Evolutionary conservation across 2,888 invertebrate genomes (phyloP), one percentile per base, ranked within the genome.

Genomic region (Eumerus sabulonum): DNA sequence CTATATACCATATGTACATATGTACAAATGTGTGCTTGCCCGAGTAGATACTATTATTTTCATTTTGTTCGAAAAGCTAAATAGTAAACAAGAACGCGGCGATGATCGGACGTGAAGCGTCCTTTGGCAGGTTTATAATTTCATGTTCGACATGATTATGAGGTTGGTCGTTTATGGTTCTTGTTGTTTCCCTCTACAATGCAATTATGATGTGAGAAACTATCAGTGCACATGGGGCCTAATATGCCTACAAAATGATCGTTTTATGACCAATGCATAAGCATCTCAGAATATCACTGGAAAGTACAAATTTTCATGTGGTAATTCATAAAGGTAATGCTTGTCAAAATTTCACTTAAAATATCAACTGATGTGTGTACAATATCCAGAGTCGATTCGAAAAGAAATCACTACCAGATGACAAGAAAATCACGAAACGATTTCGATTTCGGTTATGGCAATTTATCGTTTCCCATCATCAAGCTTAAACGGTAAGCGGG

Each of bases 111-210:
- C 53, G 59, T 51, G 47, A 54, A 54, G 40, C 48, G 48, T 60
- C 62, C 70, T 72, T 57, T 47, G 35, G 50, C 57, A 68, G 68
- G 60, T 72, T 76, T 76, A 68, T 62, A 79, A 79, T 68, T 73
- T 17, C 67, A 53, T 79, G 74, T 74, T 74, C 44, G 48, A 74
- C 74, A 68, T 79, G 74, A 79, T 79, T 79, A 68, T 64, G 68
- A 70, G 64, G 40, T 63, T 56, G 50, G 11, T 27, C 42, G 40
- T 68, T 74, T 59, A 73, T 54, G 16, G 62, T 9, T 40, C 51
- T 67, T 40, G 56, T 57, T 67, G 57, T 53, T 36, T 42, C 44
- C 48, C 27, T 45, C 42, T 45, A 57, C 62, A 72, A 38, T 44
- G 59, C 68, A 73, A 67, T 73, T 73, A 73, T 73, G 67, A 79